Conservation (phyloP, 2,113 vertebrate species). For the Misgurnus anguillicaudatus region DNA sequence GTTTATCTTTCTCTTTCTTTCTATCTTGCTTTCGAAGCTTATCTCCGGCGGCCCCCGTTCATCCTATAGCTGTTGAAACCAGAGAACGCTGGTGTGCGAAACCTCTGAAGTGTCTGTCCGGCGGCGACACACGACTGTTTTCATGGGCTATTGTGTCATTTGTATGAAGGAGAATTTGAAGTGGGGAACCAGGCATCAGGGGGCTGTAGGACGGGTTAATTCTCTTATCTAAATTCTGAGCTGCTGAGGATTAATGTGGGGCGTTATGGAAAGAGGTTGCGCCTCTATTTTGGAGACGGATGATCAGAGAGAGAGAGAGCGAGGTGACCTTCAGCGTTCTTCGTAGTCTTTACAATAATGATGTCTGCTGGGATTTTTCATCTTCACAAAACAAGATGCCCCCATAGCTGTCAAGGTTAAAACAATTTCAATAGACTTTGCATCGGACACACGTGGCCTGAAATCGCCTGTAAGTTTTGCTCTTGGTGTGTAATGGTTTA, state of each 20-base stretch:
- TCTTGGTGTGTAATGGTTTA: constrained; percentile 5
- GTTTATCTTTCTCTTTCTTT: constrained; percentile 16
- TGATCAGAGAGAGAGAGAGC: constrained; percentile 28
- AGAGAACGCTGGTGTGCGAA: constrained; percentile 62
- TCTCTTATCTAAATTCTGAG: constrained; percentile 53
- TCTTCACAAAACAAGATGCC: constrained; percentile 45
- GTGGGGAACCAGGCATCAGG: constrained; percentile 23
- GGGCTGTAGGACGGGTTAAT: constrained; percentile 53
- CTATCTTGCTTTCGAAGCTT: constrained; percentile 60
- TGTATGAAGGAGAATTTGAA: constrained; percentile 40
- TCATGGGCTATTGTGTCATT: not conserved
- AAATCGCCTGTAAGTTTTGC: constrained; percentile 44
- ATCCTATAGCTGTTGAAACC: constrained; percentile 70
- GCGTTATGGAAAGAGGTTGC: constrained; percentile 39
- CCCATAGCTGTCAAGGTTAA: constrained; percentile 52
- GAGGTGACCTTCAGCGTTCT: constrained; percentile 54
- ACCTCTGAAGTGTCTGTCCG: constrained; percentile 44
- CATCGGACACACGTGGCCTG: constrained; percentile 40
- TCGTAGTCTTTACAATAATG: constrained; percentile 50
- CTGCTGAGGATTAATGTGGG: constrained; percentile 36
- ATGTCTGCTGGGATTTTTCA: constrained; percentile 55
- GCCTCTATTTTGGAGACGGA: constrained; percentile 23
- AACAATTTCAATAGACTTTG: constrained; percentile 54
- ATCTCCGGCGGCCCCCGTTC: constrained; percentile 65
- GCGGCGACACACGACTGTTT: constrained; percentile 16